Conservation (phyloP, 2,888 invertebrate genomes). For the Resseliella maxima region DNA sequence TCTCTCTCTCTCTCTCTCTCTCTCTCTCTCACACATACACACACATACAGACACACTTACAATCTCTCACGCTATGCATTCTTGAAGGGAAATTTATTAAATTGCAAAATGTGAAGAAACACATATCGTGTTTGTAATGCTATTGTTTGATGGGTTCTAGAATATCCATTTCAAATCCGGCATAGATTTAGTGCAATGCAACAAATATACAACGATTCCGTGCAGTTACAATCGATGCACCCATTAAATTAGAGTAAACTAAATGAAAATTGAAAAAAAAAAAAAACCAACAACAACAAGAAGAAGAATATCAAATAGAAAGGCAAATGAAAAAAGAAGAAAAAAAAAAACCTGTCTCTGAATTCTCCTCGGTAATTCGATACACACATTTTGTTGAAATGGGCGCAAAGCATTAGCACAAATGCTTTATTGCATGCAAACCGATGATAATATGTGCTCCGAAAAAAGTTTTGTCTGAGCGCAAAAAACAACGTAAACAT, state of each 20-base stretch:
- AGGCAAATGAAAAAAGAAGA: neutral
- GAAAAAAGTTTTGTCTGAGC: neutral
- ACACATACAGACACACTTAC: no score
- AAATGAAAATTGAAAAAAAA: neutral
- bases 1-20: neutral
- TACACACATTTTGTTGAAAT: neutral
- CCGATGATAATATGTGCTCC: neutral
- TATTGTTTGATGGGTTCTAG: neutral
- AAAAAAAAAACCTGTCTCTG: neutral
- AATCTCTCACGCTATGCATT: neutral
- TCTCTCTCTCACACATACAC: neutral
- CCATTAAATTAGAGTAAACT: neutral
- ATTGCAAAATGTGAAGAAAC: neutral
- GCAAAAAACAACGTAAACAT: neutral
- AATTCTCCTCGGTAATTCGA: conserved; percentile 53
- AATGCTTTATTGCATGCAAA: neutral
- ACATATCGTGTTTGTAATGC: neutral
- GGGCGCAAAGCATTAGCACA: neutral
- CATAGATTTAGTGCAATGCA: neutral
- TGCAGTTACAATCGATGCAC: neutral
- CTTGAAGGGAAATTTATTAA: neutral
- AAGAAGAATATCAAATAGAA: no score
- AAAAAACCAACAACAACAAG: neutral
- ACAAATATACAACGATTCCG: neutral
- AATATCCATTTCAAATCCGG: conserved; percentile 25